These are phyloP conservation scores for Hestina assimilis DNA, from an alignment of 1,140 invertebrate species.

Conservation along the genomic window DNA sequence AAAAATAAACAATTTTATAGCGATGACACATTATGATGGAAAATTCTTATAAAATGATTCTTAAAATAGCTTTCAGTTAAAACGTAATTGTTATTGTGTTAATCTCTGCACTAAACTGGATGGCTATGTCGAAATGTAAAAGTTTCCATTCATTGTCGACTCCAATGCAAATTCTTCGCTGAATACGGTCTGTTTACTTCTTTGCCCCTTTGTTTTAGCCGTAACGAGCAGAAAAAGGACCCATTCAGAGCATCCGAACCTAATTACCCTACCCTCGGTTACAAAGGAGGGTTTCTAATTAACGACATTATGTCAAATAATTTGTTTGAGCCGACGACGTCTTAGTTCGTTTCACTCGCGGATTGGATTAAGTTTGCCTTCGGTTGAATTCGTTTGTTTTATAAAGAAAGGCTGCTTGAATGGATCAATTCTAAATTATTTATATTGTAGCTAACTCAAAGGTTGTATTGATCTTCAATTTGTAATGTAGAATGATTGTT, in stretches of 20 bases:
- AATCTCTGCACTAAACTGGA: background rate
- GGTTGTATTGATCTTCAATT: constrained; percentile 8
- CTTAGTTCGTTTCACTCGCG: constrained; percentile 64
- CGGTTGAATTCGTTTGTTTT: constrained; percentile 61
- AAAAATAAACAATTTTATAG: no score
- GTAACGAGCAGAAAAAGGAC: constrained; percentile 76
- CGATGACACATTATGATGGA: no score
- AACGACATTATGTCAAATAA: constrained; percentile 78
- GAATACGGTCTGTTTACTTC: constrained; percentile 73
- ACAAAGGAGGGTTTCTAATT: constrained; percentile 75
- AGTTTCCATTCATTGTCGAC: constrained; percentile 54
- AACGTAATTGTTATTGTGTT: background rate
- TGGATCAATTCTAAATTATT: constrained; percentile 34
- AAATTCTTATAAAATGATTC: no score
- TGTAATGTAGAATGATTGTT: background rate
- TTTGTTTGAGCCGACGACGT: constrained; percentile 71
- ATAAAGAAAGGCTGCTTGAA: constrained; percentile 50
- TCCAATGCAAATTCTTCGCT: constrained; percentile 66
- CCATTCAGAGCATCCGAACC: constrained; percentile 75
- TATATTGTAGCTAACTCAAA: constrained; percentile 7
- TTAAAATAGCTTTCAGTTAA: background rate
- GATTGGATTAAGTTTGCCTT: constrained; percentile 74
- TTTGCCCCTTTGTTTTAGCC: constrained; percentile 70
- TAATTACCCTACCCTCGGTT: constrained; percentile 69
- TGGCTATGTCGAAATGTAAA: constrained; percentile 29